Base-by-base conservation (phyloP, 2,888 invertebrate species). In the Lasioglossum malachurum region DNA sequence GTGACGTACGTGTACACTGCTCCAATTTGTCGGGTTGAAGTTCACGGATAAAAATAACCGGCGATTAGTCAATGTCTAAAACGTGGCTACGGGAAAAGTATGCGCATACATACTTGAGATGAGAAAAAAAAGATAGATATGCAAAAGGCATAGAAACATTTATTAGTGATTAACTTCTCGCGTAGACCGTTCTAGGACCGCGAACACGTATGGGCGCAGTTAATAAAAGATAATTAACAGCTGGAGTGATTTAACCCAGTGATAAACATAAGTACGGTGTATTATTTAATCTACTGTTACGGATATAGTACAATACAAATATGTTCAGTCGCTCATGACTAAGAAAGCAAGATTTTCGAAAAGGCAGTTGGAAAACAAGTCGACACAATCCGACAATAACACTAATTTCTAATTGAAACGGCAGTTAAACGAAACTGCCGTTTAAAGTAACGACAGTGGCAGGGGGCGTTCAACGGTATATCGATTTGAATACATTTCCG, bases 21-120 rank as follows among this genome's bases (percentile, higher is more conserved):
- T 69, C 67, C 67, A 23, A 69, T 38, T 69, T 69, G 35, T 69
- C 67, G 67, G 67, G 35, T 69, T 38, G 38, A 69, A 69, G 67
- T 38, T 69, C 67, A 23, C 67, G 67, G 67, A 23, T 69, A 69
- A 35, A 69, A 23, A 69, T 69, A 69, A 23, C 35, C 23, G 35
- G 31, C 67, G 67, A 69, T 69, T 38, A 69, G 67, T 38, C 38
- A 0, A 19, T 8, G 35, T n/a, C n/a, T 35, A 4, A 69, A 69
- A 23, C 7, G 4, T 35, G 8, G 8, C 23, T 19, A 8, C 35
- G 23, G 2, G 2, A 35, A 23, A 38, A 69, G 31, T 31, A 16
- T 16, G 27, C 31, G 64, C 64, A 16, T 31, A 31, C 64, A 16
- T 31, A 31, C 7, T 64, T 16, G 12, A 64, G 64, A 64, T 64